Percentiles rank a stretch among this genome's conserved stretches.
These are phyloP conservation scores for Drosophila eohydei DNA, from an alignment of 2,888 invertebrate species.

Conservation along the genomic window DNA sequence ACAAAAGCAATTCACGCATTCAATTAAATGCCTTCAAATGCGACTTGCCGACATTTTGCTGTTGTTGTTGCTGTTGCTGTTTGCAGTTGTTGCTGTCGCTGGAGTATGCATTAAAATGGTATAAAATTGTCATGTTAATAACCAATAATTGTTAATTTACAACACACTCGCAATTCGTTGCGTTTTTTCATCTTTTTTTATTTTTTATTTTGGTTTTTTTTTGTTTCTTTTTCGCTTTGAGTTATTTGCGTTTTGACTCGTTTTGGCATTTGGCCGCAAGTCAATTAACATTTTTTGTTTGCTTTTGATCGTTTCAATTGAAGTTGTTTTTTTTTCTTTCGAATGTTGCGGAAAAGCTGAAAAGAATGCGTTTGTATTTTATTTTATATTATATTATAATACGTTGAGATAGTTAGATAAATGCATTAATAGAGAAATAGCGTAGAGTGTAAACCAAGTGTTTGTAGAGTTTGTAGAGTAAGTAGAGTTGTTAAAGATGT, in stretches of 20 bases:
- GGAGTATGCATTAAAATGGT: slow-evolving; percentile 80
- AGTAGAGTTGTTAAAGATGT: neutral
- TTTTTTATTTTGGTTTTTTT: slow-evolving; percentile 5
- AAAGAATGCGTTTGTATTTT: neutral
- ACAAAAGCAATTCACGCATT: slow-evolving; percentile 81
- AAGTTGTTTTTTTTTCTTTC: neutral
- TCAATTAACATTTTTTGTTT: slow-evolving; percentile 61
- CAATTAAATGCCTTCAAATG: slow-evolving; percentile 80
- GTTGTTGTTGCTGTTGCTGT: slow-evolving; percentile 34
- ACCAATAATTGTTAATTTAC: slow-evolving; percentile 84
- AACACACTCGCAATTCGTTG: slow-evolving; percentile 64
- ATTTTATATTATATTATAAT: neutral
- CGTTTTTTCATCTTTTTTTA: slow-evolving; percentile 27
- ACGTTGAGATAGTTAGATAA: neutral
- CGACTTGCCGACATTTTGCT: slow-evolving; percentile 72
- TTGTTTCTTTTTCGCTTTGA: slow-evolving; percentile 38
- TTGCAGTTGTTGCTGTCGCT: slow-evolving; percentile 42
- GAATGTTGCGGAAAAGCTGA: slow-evolving; percentile 10
- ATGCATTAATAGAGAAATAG: neutral
- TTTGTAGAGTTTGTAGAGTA: neutral
- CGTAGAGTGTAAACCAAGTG: neutral
- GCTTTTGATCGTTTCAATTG: slow-evolving; percentile 1
- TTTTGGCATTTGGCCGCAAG: slow-evolving; percentile 68
- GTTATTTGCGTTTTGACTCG: slow-evolving; percentile 70
- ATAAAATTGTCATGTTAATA: slow-evolving; percentile 84